Evolutionary conservation across 1,140 invertebrate species (phyloP).

Genomic region (Ptiloglossa arizonensis): DNA sequence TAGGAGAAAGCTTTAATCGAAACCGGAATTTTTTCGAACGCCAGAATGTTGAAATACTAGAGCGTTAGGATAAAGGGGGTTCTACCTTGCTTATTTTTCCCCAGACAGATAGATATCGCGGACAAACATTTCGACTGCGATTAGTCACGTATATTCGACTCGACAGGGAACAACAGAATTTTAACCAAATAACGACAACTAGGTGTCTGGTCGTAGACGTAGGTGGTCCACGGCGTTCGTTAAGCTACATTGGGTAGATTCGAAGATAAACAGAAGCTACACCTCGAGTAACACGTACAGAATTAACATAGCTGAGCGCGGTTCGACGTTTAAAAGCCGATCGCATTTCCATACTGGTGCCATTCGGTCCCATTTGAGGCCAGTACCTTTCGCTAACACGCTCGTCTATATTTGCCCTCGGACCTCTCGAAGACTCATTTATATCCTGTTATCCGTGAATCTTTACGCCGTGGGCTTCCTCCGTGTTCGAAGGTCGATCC

Average conservation of each 20-base stretch:
- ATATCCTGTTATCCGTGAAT: constrained; percentile 66
- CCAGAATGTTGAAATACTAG: too few relatives aligned
- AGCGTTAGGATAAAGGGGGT: too few relatives aligned
- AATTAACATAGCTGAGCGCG: constrained; percentile 78
- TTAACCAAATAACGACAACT: neutral
- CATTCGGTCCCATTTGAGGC: constrained; percentile 75
- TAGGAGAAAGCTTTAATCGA: too few relatives aligned
- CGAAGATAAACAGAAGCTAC: constrained; percentile 80
- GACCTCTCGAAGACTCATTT: constrained; percentile 62
- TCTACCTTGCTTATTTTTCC: too few relatives aligned
- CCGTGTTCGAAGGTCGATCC: constrained; percentile 40
- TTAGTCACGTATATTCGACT: neutral
- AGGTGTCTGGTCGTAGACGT: constrained; percentile 38
- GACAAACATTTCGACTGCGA: too few relatives aligned
- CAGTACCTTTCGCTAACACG: constrained; percentile 64
- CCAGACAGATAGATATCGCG: too few relatives aligned
- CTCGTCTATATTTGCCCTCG: constrained; percentile 74
- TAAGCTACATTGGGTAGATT: constrained; percentile 77
- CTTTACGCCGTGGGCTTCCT: constrained; percentile 53
- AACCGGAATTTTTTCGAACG: too few relatives aligned
- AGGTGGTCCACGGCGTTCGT: constrained; percentile 75
- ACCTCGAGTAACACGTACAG: constrained; percentile 77
- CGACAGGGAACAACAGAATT: neutral
- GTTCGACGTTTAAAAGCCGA: constrained; percentile 75
- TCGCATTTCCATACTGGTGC: constrained; percentile 79